Base-by-base conservation (phyloP, 2,888 invertebrate species). In the Leucozona laternaria region DNA sequence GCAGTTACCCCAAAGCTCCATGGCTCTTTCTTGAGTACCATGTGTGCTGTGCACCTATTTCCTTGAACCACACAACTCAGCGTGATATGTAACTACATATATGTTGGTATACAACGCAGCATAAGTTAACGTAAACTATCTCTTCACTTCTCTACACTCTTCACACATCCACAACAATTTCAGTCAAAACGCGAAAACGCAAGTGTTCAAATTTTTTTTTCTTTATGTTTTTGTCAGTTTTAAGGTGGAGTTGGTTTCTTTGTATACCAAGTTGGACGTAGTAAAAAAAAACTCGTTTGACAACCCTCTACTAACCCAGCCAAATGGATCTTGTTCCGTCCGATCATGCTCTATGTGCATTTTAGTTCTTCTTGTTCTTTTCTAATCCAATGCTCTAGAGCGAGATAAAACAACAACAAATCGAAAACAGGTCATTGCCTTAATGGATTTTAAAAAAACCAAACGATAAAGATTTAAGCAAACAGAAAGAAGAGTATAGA, bases 401-500 rank as follows among this genome's bases (percentile, higher is more conserved):
- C 13, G 89, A 88, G 88, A 88, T 53, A 88, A 89, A 89, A 89
- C 89, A 89, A 89, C 88, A 89, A 89, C 88, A 89, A 89, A 89
- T 88, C 88, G 86, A 89, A 89, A 89, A 88, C 89, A 89, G 89
- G 89, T 89, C 89, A 89, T 88, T 89, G 89, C 89, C 89, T 89
- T 88, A 88, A 88, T 89, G 89, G 88, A 82, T 86, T 80, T 88
- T 83, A 31, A 57, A 31, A 57, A 57, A 31, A 60, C 13, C 88
- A 86, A 90, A 89, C 90, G 90, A 90, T 90, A 91, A 91, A 90
- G 90, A 90, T 90, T 90, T 90, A 88, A 90, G 90, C 90, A 90
- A 90, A 90, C 79, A 48, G 25, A 60, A 60, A 84, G 60, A 25
- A 89, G 89, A 90, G 89, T 88, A 90, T 89, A 90, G 88, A 89